Percentiles rank a stretch among this genome's conserved stretches.
These are phyloP conservation scores for Bufo gargarizans DNA, from an alignment of 2,113 vertebrate species.

Conservation along the genomic window DNA sequence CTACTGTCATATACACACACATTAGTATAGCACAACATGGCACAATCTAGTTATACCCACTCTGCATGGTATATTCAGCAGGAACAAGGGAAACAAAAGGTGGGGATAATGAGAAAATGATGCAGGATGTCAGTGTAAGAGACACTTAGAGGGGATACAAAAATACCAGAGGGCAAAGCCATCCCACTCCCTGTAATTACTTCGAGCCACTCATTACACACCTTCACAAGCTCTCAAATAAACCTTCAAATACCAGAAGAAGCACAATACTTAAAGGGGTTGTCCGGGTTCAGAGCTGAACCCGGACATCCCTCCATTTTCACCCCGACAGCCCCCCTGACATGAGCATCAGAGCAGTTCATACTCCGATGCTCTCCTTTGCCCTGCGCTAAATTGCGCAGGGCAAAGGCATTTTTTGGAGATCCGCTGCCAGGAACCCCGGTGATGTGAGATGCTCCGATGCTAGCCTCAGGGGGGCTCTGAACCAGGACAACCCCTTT, in stretches of 20 bases:
- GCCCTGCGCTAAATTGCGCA: too few relatives aligned
- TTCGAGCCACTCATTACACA: slow-evolving; percentile 7
- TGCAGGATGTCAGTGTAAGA: slow-evolving; percentile 33
- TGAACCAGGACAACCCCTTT: too few relatives aligned
- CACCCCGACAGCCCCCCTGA: too few relatives aligned
- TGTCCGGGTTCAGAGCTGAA: too few relatives aligned
- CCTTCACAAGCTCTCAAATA: neutral
- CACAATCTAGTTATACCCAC: neutral
- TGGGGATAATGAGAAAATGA: neutral
- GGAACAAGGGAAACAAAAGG: neutral
- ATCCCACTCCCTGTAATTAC: slow-evolving; percentile 17
- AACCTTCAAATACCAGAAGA: neutral
- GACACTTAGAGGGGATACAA: slow-evolving; percentile 33
- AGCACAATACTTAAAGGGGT: neutral
- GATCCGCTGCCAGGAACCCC: too few relatives aligned
- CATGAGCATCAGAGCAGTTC: too few relatives aligned
- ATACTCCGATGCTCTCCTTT: too few relatives aligned
- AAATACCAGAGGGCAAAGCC: slow-evolving; percentile 7
- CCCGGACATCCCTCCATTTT: too few relatives aligned
- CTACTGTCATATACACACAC: too few relatives aligned
- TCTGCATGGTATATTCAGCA: neutral
- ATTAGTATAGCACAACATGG: neutral
- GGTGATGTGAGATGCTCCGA: too few relatives aligned
- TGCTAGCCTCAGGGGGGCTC: too few relatives aligned
- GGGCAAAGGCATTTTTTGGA: too few relatives aligned